These are phyloP conservation scores for Peribatodes rhomboidaria DNA, from an alignment of 2,888 invertebrate genomes.

Conservation along the genomic window DNA sequence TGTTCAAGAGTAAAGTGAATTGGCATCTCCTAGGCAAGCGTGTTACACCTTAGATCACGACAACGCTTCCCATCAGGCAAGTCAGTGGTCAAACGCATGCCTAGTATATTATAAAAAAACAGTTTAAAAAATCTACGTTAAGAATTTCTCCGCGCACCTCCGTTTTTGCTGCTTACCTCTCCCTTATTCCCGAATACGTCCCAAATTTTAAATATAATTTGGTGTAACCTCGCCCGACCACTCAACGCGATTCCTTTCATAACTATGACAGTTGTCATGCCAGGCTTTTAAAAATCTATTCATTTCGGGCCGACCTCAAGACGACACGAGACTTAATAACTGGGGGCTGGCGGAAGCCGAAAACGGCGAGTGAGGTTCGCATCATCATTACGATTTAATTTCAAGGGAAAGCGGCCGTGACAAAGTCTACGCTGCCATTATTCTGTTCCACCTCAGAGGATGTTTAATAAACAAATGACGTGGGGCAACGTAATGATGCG, in stretches of 20 bases:
- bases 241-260: slow-evolving; percentile 78
- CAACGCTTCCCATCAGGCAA: too few species aligned
- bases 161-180: too few species aligned
- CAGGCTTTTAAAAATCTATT: slow-evolving; percentile 79
- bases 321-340: slow-evolving; percentile 79
- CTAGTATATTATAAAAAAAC: too few species aligned
- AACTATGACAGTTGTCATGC: slow-evolving; percentile 78
- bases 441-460: slow-evolving; percentile 82
- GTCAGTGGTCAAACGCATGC: too few species aligned
- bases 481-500: slow-evolving; percentile 78
- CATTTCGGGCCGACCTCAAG: slow-evolving; percentile 83
- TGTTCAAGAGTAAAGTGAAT: too few species aligned
- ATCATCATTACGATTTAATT: slow-evolving; percentile 85
- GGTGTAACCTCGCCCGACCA: slow-evolving; percentile 60
- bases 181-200: slow-evolving; percentile 34
- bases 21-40: too few species aligned
- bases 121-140: too few species aligned
- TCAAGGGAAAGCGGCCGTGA: slow-evolving; percentile 81
- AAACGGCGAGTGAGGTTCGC: slow-evolving; percentile 75
- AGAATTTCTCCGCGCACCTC: background rate
- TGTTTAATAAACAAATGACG: slow-evolving; percentile 86
- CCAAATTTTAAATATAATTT: slow-evolving; percentile 54
- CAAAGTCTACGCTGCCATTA: slow-evolving; percentile 82
- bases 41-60: too few species aligned
- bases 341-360: slow-evolving; percentile 64